Evolutionary conservation across 2,113 vertebrate species (phyloP), one percentile per base, ranked within the genome.

Genomic region (Anguilla rostrata): DNA sequence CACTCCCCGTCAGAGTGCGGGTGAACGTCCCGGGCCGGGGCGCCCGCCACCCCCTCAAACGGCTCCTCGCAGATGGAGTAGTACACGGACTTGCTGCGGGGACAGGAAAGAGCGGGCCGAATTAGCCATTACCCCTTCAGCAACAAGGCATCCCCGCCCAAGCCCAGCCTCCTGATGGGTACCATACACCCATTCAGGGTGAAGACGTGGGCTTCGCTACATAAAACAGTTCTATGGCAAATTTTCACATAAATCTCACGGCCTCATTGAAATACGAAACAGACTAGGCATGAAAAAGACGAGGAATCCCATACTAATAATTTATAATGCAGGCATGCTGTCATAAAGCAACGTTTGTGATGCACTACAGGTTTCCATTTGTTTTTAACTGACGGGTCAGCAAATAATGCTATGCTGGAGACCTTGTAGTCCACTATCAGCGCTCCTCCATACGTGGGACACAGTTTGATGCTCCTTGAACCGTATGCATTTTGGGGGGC

Each of bases 1-100:
- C 93, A 93, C 83, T 97, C 97, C 90, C 96, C 95, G 0, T 99
- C 98, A 0, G 97, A 97, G 88, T 95, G 93, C 0, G 96, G 92
- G 49, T 94, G 90, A 83, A 88, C 84, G 16, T 96, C 95, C 87
- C 83, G 93, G 34, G 88, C 85, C 85, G 91, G 94, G 0, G 78
- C 18, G 0, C 22, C 63, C 1, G 22, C n/a, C 0, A 63, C 4
- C 82, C 91, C 92, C 85, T 95, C 95, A 78, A 1, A 78, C 1
- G 89, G 93, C 83, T 94, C 90, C 88, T 95, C 95, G 89, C 91
- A 85, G 22, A 93, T 63, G 0, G 96, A 96, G 85, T 94, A 97
- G 91, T 93, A 94, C 81, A 95, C 39, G 0, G 96, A 95, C 82
- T 95, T 95, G 91, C 95, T 95, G 90, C 63, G 39, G 49, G 78